Conservation (phyloP, 2,888 invertebrate genomes). For the Andrena haemorrhoa region DNA sequence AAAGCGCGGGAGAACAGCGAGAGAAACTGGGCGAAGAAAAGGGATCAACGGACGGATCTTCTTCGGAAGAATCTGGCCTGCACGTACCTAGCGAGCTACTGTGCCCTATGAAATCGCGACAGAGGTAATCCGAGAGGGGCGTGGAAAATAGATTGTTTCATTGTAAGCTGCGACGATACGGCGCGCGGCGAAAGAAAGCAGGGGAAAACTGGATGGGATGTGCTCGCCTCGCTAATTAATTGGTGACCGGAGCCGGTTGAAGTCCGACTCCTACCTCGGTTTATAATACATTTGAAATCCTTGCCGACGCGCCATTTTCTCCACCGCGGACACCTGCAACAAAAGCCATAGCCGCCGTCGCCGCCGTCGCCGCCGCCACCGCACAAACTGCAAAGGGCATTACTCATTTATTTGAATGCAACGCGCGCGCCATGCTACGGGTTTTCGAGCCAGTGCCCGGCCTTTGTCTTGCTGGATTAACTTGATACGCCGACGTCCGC, state of each 20-base stretch:
- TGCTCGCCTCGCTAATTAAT: conserved; percentile 53
- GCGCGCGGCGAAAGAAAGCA: neutral
- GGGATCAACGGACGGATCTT: neutral
- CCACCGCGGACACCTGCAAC: conserved; percentile 40
- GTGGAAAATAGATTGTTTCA: neutral
- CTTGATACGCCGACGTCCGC: conserved; percentile 52
- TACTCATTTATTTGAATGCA: conserved; percentile 68
- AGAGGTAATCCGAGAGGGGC: too few relatives aligned
- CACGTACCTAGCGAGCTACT: neutral
- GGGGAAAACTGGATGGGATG: neutral
- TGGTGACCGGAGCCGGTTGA: conserved; percentile 32
- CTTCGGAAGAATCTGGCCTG: conserved; percentile 6
- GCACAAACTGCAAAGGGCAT: conserved; percentile 64
- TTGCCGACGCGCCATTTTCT: conserved; percentile 33
- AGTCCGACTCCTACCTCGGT: conserved; percentile 21
- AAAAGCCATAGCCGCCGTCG: conserved; percentile 36
- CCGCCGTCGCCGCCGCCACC: neutral
- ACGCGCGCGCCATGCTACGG: conserved; percentile 19
- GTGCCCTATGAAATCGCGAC: neutral
- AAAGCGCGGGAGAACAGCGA: neutral
- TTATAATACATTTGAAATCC: conserved; percentile 45
- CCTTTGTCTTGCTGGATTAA: conserved; percentile 66
- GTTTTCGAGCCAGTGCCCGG: conserved; percentile 38
- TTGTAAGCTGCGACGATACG: neutral
- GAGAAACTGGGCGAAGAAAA: neutral